Evolutionary conservation across 1,140 invertebrate genomes (phyloP), one percentile per base, ranked within the genome.

Genomic region (Apis florea): DNA sequence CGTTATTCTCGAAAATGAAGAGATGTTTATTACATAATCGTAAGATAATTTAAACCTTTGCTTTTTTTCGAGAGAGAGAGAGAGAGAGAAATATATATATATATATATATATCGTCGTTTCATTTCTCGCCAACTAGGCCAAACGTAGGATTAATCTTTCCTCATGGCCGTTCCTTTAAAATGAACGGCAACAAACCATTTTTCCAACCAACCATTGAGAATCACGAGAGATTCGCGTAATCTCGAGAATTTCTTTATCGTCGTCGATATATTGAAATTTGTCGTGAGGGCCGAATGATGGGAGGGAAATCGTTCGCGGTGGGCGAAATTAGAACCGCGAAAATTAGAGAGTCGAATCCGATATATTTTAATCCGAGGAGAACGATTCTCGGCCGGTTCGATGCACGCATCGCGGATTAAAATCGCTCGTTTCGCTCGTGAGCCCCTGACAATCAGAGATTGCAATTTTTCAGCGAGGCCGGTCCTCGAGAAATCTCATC

Each of bases 401-500:
- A 79, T 72, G 59, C 66, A 77, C 74, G 73, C 74, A 68, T 77
- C 64, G 40, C 64, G 40, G 66, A 82, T 82, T 82, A 82, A 63
- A 53, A 76, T 67, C 56, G 24, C 4, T 19, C 31, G 19, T 21
- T 19, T 24, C 3, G 19, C 4, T 6, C n/a, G 54, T 64, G 56
- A 66, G 19, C 9, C 56, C 72, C 54, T n/a, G 51, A 17, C 77
- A 56, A 63, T 11, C 69, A 59, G 70, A 75, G 70, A 84, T 84
- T 82, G 61, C 79, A 79, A 84, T 84, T 84, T 81, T 81, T 84
- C 79, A 70, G 21, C 70, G 69, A 64, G 59, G 51, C 49, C 51
- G 66, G 17, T 51, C 56, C 54, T 69, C 66, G 64, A 70, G 61
- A 70, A 74, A 85, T 82, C 83, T 82, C 82, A 83, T 84, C 31